Percentiles rank a stretch among this genome's conserved stretches.
These are phyloP conservation scores for Hippolais icterina DNA, from an alignment of 2,113 vertebrate genomes.

Conservation along the genomic window DNA sequence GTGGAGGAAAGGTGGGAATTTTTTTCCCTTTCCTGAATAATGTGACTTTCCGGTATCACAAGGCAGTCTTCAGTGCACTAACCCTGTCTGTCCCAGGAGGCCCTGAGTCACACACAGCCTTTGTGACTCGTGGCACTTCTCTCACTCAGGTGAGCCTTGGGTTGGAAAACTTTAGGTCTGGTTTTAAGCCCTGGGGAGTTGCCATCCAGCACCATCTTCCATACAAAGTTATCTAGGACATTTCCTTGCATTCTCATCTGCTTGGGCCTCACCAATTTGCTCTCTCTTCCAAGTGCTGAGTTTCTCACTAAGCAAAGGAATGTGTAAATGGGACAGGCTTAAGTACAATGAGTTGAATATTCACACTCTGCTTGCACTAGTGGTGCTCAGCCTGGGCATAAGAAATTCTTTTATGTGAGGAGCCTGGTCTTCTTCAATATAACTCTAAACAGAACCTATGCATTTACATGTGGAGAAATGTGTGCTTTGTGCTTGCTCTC, in stretches of 20 bases:
- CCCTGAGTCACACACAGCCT: rapidly evolving
- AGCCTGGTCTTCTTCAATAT: not conserved
- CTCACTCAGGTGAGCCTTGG: not conserved
- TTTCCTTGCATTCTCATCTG: not conserved
- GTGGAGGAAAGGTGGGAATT: not conserved
- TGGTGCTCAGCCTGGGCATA: not conserved
- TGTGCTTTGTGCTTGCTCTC: not conserved
- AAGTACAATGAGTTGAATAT: not conserved
- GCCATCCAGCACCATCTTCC: not conserved
- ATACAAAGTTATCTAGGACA: not conserved
- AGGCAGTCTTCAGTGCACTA: not conserved
- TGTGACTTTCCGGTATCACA: not conserved
- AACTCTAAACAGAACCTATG: not conserved
- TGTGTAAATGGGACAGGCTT: not conserved
- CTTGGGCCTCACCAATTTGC: not conserved
- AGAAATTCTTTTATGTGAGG: not conserved
- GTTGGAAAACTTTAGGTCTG: not conserved
- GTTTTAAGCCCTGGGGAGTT: not conserved
- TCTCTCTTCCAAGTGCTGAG: not conserved
- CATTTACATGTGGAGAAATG: not conserved
- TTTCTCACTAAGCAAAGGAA: not conserved
- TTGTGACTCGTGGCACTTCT: not conserved
- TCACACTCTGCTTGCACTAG: not conserved
- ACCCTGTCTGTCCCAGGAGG: not conserved
- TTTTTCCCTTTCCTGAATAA: conserved; percentile 2